Percentiles rank a stretch among this genome's conserved stretches.
Evolutionary conservation across 2,888 invertebrate species (phyloP).

Genomic region (Liodrosophila aerea): DNA sequence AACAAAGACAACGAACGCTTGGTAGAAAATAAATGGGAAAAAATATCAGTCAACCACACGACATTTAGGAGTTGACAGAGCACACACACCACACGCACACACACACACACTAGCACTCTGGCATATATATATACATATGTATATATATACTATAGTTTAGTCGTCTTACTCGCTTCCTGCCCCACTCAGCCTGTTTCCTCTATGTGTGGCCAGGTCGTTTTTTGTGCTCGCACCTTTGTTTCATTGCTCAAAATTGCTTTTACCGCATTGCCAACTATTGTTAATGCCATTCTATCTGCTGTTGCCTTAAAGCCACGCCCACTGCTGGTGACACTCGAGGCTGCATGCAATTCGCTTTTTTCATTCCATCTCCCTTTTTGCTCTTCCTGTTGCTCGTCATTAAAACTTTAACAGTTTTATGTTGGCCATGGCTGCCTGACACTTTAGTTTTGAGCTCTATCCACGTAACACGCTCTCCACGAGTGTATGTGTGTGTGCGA

Average conservation of each 20-base stretch:
- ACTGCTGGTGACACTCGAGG: conserved; percentile 21
- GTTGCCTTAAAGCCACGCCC: conserved; percentile 24
- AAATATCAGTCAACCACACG: conserved; percentile 57
- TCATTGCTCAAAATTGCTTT: conserved; percentile 70
- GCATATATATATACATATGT: no score
- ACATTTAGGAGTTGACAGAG: conserved; percentile 54
- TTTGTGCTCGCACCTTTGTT: conserved; percentile 47
- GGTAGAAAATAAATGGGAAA: conserved; percentile 29
- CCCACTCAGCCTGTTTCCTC: neutral
- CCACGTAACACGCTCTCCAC: conserved; percentile 5
- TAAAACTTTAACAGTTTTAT: conserved; percentile 72
- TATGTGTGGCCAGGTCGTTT: conserved; percentile 10
- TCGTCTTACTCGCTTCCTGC: neutral
- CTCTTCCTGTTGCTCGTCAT: conserved; percentile 49
- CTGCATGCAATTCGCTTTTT: conserved; percentile 20
- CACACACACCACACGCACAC: conserved; percentile 20
- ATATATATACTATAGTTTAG: neutral
- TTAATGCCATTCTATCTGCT: conserved; percentile 68
- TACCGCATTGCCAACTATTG: conserved; percentile 72
- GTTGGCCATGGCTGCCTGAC: conserved; percentile 60
- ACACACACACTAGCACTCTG: neutral
- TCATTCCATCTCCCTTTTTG: conserved; percentile 2
- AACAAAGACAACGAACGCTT: conserved; percentile 29
- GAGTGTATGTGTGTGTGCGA: conserved; percentile 2
- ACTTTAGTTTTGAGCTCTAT: conserved; percentile 47